A percentile compares a stretch with the other conserved stretches of the same genome.
Evolutionary conservation across 2,113 vertebrate species (phyloP).

Genomic region (Nettapus auritus): DNA sequence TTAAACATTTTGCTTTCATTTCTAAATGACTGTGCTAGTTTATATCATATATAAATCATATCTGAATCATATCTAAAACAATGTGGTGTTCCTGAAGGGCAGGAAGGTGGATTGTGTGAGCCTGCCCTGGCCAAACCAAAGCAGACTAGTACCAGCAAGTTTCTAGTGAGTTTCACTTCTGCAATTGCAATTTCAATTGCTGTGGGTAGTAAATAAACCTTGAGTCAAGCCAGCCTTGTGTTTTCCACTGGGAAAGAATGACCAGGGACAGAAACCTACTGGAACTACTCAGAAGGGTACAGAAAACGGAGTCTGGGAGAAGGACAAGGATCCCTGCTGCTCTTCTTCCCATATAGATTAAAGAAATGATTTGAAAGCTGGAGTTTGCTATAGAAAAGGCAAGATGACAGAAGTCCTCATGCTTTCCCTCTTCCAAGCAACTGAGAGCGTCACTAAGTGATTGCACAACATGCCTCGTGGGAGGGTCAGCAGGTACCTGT

Average conservation of each 20-base stretch:
- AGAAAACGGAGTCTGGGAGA: neutral
- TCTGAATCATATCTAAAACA: neutral
- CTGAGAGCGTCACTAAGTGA: neutral
- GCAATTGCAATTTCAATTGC: neutral
- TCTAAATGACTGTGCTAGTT: neutral
- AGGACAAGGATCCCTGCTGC: neutral
- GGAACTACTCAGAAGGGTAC: neutral
- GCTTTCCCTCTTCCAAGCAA: neutral
- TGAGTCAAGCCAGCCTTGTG: neutral
- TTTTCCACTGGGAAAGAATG: neutral
- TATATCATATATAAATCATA: neutral
- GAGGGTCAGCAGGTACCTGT: neutral
- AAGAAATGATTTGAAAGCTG: neutral
- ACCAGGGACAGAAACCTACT: neutral
- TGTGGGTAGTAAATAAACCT: neutral
- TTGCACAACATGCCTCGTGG: neutral
- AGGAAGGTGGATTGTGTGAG: neutral
- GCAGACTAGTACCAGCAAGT: neutral
- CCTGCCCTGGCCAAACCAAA: neutral
- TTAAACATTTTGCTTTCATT: neutral
- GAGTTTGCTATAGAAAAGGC: neutral
- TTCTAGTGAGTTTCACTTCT: slow-evolving; percentile 4
- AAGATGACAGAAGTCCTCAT: neutral
- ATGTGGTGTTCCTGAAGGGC: neutral
- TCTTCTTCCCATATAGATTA: neutral